Percentiles rank a stretch among this genome's conserved stretches.
These are phyloP conservation scores for Allolobophora icterica DNA, from an alignment of 2,888 invertebrate genomes.

Conservation along the genomic window DNA sequence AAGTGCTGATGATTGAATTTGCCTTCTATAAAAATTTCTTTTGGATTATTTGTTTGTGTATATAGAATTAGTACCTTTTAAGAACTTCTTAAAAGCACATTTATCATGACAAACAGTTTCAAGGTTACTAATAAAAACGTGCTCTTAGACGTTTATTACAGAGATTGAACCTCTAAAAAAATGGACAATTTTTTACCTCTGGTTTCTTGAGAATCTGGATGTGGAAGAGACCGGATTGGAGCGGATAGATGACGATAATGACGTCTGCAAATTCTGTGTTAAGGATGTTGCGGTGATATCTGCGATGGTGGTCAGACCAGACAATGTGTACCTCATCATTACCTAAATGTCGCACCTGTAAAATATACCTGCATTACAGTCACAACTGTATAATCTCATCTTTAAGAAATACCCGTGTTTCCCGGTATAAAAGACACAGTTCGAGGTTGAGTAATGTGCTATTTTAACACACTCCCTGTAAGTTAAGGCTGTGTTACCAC, in stretches of 20 bases:
- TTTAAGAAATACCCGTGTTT: not conserved
- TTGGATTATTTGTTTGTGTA: too few species aligned
- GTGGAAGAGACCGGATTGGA: slow-evolving; percentile 81
- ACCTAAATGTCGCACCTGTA: slow-evolving; percentile 87
- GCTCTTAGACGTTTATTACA: not conserved
- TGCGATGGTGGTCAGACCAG: slow-evolving; percentile 95
- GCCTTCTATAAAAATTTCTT: not conserved
- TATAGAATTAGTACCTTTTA: too few species aligned
- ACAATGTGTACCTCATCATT: slow-evolving; percentile 99
- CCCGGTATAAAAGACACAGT: not conserved
- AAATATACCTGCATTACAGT: not conserved
- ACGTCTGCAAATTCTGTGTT: slow-evolving; percentile 99
- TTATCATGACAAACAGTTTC: too few species aligned
- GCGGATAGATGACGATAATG: slow-evolving; percentile 91
- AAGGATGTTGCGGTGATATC: slow-evolving; percentile 93
- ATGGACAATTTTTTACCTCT: slow-evolving; percentile 71
- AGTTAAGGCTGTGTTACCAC: too few species aligned
- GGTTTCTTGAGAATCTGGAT: slow-evolving; percentile 86
- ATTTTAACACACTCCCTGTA: too few species aligned
- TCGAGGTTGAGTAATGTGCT: not conserved
- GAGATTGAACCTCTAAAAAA: not conserved
- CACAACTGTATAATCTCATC: not conserved
- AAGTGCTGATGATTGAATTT: not conserved
- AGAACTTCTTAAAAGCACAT: too few species aligned
- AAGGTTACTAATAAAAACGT: not conserved